These are phyloP conservation scores for Ploceus nigricollis DNA, from an alignment of 2,113 vertebrate genomes.

Conservation along the genomic window DNA sequence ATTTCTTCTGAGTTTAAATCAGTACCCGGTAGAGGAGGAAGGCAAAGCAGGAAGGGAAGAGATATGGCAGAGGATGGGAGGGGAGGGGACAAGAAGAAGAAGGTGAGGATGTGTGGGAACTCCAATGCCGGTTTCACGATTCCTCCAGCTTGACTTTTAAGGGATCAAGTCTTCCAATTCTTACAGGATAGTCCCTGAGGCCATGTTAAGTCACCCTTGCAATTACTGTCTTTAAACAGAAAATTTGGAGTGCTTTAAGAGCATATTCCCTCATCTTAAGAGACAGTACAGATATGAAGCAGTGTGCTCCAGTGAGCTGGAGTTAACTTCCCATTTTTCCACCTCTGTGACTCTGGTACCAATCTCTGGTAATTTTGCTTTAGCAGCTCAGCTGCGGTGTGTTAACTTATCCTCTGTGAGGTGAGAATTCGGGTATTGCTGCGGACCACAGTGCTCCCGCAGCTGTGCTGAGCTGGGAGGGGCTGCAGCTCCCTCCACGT, in stretches of 20 bases:
- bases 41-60: background rate
- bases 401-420: conserved; percentile 40
- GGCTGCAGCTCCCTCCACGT: background rate
- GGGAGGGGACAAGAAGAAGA: background rate
- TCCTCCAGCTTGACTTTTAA: conserved; percentile 14
- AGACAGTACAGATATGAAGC: conserved; percentile 7
- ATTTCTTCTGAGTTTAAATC: background rate
- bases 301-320: conserved; percentile 57
- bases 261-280: conserved; percentile 46
- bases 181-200: conserved; percentile 6
- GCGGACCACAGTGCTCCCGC: background rate
- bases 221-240: conserved; percentile 57
- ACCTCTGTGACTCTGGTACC: conserved; percentile 28
- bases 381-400: background rate
- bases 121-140: background rate
- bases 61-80: background rate
- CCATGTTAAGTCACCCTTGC: conserved; percentile 57
- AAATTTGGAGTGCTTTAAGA: conserved; percentile 53
- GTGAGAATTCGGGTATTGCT: background rate
- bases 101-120: background rate
- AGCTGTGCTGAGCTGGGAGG: conserved; percentile 19
- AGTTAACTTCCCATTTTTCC: conserved; percentile 60
- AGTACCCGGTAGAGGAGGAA: background rate
- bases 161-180: conserved; percentile 15
- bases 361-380: conserved; percentile 54